Evolutionary conservation across 2,113 vertebrate genomes (phyloP), one percentile per base, ranked within the genome.

Genomic region (Cottus gobio): DNA sequence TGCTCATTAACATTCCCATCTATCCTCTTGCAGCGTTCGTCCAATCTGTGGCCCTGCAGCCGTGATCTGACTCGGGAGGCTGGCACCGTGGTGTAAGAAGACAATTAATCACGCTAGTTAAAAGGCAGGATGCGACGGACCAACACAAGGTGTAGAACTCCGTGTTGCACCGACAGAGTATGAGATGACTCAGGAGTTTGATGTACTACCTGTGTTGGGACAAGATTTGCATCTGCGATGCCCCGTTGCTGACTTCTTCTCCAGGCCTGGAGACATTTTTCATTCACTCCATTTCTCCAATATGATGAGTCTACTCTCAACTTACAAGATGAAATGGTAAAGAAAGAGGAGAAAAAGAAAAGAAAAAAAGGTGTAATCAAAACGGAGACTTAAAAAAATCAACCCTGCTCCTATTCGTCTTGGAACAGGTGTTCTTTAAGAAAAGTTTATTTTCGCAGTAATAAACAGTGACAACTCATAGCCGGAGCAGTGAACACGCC

Each of bases 91-190:
- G 58, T 64, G 77, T 64, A 65, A 77, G 63, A 79, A 90, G 52
- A 77, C 73, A 82, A 88, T 91, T 91, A 90, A 89, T 91, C 89
- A 90, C 15, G 77, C 63, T 11, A 44, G 75, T 79, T 90, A 90
- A 90, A 66, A 85, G 63, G 57, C 4, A 10, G 80, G 81, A 89
- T 77, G 78, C 72, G 80, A 67, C 42, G 42, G 71, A 86, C 75
- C 70, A 85, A 82, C 79, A 85, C 77, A 71, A 84, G 80, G 72
- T 79, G 84, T 75, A 67, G 71, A 65, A 86, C 61, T 81, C 71
- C 48, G 26, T 76, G 72, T 82, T 74, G 64, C 34, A 65, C 54
- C 1, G 50, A 78, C 69, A 77, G 87, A 80, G 78, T 75, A 72
- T 83, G 60, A 60, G 75, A 83, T 72, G 57, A 64, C 44, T 80